Percentiles rank a stretch among this genome's conserved stretches.
Conservation (phyloP, 2,113 vertebrate species). For the Oryzias celebensis region DNA sequence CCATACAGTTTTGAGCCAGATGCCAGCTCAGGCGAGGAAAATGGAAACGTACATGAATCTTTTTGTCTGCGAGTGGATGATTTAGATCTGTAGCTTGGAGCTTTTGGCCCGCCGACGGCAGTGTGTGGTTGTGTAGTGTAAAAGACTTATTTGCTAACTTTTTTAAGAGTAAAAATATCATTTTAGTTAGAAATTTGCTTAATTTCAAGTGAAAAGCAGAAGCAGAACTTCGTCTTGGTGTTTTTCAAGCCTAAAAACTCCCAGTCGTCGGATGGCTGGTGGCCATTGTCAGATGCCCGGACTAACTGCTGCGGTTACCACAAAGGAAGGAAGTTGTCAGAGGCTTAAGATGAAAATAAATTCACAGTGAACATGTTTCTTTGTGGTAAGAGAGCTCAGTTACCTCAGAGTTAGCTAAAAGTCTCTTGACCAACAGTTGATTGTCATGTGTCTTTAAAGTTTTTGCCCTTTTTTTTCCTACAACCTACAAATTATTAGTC, state of each 20-base stretch:
- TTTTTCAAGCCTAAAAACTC: not conserved
- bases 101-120: too few species aligned
- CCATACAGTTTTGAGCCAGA: too few species aligned
- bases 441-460: not conserved
- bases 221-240: not conserved
- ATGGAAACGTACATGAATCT: too few species aligned
- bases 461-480: not conserved
- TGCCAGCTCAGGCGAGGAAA: too few species aligned
- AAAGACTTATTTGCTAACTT: too few species aligned
- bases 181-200: not conserved
- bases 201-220: not conserved
- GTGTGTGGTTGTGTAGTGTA: too few species aligned
- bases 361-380: conserved; percentile 9
- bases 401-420: not conserved
- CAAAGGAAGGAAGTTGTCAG: conserved; percentile 62
- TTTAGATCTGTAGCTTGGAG: too few species aligned
- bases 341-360: conserved; percentile 70
- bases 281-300: conserved; percentile 23
- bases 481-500: too few species aligned
- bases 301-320: conserved; percentile 41
- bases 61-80: too few species aligned
- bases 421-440: not conserved
- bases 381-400: not conserved
- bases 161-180: conserved; percentile 13
- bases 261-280: conserved; percentile 23